phyloP scores from a whole-genome alignment of 2,888 invertebrate genomes.

The Sericinus montela region DNA sequence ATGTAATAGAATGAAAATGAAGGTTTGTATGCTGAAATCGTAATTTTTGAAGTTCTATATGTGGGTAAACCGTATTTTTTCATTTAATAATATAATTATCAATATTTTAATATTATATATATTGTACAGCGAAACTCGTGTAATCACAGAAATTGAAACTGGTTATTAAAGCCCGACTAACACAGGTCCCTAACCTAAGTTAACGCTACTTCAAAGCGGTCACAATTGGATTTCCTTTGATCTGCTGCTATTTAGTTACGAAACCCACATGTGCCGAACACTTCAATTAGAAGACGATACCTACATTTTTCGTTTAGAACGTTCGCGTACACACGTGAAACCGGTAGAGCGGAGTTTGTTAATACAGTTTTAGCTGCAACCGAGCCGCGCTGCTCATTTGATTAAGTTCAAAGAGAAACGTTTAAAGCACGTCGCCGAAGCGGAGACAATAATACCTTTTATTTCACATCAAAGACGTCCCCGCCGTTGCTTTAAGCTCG shows the following conservation, averaged over 20 bases:
- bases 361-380: conserved; percentile 55
- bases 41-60: too few relatives aligned
- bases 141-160: too few relatives aligned
- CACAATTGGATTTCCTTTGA: conserved; percentile 59
- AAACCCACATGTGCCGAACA: conserved; percentile 47
- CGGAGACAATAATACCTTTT: conserved; percentile 67
- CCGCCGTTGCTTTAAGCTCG: conserved; percentile 46
- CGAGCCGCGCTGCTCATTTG: conserved; percentile 56
- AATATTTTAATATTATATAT: too few relatives aligned
- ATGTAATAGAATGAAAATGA: too few relatives aligned
- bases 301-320: conserved; percentile 45
- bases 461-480: conserved; percentile 61
- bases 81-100: too few relatives aligned
- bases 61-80: too few relatives aligned
- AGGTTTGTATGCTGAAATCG: too few relatives aligned
- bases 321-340: conserved; percentile 41
- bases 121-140: too few relatives aligned
- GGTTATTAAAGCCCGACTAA: too few relatives aligned
- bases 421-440: conserved; percentile 58
- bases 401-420: conserved; percentile 65
- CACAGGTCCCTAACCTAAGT: too few relatives aligned
- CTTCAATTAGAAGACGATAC: conserved; percentile 54
- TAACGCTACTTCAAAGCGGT: conserved; percentile 62
- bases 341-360: conserved; percentile 45
- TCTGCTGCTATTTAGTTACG: conserved; percentile 59